These are phyloP conservation scores for Pemphigus obesinymphae DNA, from an alignment of 1,140 invertebrate genomes.

Conservation along the genomic window DNA sequence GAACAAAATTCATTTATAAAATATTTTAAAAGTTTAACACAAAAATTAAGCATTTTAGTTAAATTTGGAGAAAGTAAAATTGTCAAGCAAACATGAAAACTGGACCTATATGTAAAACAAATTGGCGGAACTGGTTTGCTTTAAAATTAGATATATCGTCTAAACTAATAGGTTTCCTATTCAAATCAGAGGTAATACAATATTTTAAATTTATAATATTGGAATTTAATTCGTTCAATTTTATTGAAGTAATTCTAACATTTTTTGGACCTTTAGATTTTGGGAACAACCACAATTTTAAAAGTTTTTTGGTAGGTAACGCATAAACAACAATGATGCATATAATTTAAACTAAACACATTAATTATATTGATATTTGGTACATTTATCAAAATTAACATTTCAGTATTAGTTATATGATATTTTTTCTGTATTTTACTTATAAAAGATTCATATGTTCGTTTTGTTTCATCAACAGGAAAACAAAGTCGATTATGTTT, in stretches of 20 bases:
- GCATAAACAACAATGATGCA: conserved; percentile 47
- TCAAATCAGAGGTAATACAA: neutral
- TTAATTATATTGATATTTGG: conserved; percentile 48
- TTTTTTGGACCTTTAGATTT: neutral
- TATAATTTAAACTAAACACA: conserved; percentile 48
- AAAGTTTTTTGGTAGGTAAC: conserved; percentile 50
- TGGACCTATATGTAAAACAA: neutral
- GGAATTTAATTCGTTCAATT: neutral
- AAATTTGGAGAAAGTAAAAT: too few relatives aligned
- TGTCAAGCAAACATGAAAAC: too few relatives aligned
- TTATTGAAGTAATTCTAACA: neutral
- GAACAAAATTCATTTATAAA: too few relatives aligned
- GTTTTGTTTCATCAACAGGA: neutral
- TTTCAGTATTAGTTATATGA: neutral
- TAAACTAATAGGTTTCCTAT: neutral
- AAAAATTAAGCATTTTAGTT: too few relatives aligned
- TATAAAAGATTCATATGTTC: neutral
- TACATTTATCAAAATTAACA: neutral
- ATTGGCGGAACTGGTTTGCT: neutral
- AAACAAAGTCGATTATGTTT: neutral
- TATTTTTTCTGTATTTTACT: neutral
- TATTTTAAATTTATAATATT: neutral
- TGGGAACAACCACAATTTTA: conserved; percentile 46
- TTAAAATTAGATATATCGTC: neutral
- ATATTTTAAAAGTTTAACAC: too few relatives aligned